Evolutionary conservation across 2,888 invertebrate species (phyloP), one percentile per base, ranked within the genome.

Genomic region (Harpalus rufipes): DNA sequence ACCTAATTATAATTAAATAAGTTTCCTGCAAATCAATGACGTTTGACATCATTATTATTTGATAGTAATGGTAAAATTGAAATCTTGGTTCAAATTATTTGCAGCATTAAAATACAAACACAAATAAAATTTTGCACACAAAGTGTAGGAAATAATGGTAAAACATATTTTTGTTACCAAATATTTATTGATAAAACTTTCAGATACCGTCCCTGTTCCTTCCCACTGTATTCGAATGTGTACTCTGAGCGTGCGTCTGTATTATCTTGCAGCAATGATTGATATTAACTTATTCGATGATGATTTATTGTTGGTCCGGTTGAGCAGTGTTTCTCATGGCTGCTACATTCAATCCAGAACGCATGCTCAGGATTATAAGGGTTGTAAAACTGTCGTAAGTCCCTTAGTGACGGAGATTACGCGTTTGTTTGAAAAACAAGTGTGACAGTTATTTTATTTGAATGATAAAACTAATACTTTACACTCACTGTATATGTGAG

Each of bases 241-340:
- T 78, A 78, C 78, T 58, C 58, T n/a, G 21, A 21, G 44, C 76
- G 12, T 58, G 56, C 58, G 88, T 89, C 89, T 87, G 88, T 87
- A 89, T 90, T 90, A 90, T 88, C 87, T 88, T 87, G 16, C 41
- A 87, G 88, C 87, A 87, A 89, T 89, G 89, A 89, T 89, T 88
- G 89, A 89, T 89, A 88, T 88, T 88, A 84, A 51, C 85, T 79
- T 68, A 86, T 87, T 88, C 88, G 87, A 87, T 88, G 87, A 87
- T 89, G 89, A 89, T 89, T 89, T 89, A 89, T 89, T 44, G 63
- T 72, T 56, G 8, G 79, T 86, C 78, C 68, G 86, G 88, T 87
- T 88, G 87, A 87, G 86, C 87, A 84, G 74, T 85, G 86, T 87
- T 87, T 85, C 86, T 86, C 86, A 86, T 80, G 85, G 82, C 51